These are phyloP conservation scores for Picathartes gymnocephalus DNA, from an alignment of 2,113 vertebrate species.

Conservation along the genomic window DNA sequence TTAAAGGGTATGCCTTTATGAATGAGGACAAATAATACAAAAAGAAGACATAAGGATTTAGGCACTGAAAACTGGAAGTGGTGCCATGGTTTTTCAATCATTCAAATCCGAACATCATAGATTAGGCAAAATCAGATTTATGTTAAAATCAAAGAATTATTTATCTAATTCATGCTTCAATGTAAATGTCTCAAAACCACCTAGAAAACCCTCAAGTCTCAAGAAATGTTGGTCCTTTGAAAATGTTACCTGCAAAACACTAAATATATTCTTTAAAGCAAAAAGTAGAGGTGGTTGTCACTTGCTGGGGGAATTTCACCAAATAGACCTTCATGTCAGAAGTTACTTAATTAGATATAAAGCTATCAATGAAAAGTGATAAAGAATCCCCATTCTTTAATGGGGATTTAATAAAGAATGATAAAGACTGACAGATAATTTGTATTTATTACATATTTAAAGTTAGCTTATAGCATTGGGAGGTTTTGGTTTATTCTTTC, in stretches of 20 bases:
- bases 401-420: not conserved
- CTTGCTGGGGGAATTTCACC: not conserved
- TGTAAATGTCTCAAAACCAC: not conserved
- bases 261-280: not conserved
- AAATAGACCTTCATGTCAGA: not conserved
- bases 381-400: no score
- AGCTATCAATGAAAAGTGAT: not conserved
- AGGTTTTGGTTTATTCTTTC: not conserved
- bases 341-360: not conserved
- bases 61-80: not conserved
- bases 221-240: not conserved
- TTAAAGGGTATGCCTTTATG: not conserved
- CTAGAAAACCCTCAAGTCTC: not conserved
- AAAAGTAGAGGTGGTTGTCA: not conserved
- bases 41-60: not conserved
- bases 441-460: not conserved
- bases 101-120: not conserved
- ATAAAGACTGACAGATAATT: not conserved
- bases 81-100: not conserved
- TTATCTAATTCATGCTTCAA: not conserved
- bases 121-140: not conserved
- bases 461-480: not conserved
- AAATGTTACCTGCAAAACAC: not conserved
- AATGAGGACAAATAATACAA: not conserved
- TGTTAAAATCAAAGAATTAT: not conserved